A percentile compares a stretch with the other conserved stretches of the same genome.
Evolutionary conservation across 2,888 invertebrate genomes (phyloP).

Genomic region (Pterostichus madidus): DNA sequence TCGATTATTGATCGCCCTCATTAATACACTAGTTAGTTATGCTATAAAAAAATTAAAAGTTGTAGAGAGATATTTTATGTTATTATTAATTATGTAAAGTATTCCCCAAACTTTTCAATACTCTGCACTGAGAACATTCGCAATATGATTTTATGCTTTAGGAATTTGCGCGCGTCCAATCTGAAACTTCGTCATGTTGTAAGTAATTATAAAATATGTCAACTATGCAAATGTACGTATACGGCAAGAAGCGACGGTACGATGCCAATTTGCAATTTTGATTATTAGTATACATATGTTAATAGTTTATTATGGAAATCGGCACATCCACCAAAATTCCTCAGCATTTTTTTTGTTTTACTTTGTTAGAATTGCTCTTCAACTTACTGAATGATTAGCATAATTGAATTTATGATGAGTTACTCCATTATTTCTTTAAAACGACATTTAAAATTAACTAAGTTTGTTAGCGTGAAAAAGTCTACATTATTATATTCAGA

Average conservation of each 20-base stretch:
- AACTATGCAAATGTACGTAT: conserved; percentile 35
- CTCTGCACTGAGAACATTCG: background rate
- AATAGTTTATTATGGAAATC: conserved; percentile 44
- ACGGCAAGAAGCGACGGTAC: conserved; percentile 30
- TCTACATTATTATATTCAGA: no score
- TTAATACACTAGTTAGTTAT: no score
- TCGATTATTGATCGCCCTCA: no score
- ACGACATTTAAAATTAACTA: no score
- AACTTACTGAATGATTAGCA: background rate
- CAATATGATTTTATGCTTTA: conserved; percentile 36
- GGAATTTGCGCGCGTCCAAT: conserved; percentile 27
- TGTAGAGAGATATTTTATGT: no score
- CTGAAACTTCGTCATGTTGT: conserved; percentile 37
- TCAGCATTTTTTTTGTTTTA: conserved; percentile 8
- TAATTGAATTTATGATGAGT: background rate
- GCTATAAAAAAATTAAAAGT: no score
- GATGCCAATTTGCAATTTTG: conserved; percentile 44
- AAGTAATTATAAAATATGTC: conserved; percentile 48
- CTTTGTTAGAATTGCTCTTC: background rate
- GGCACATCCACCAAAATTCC: conserved; percentile 12
- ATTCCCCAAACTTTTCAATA: no score
- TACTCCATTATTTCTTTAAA: no score
- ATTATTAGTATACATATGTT: conserved; percentile 50
- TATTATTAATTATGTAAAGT: no score
- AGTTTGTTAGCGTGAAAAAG: no score